Base-by-base conservation (phyloP, 2,888 invertebrate species). In the Microctonus aethiopoides region DNA sequence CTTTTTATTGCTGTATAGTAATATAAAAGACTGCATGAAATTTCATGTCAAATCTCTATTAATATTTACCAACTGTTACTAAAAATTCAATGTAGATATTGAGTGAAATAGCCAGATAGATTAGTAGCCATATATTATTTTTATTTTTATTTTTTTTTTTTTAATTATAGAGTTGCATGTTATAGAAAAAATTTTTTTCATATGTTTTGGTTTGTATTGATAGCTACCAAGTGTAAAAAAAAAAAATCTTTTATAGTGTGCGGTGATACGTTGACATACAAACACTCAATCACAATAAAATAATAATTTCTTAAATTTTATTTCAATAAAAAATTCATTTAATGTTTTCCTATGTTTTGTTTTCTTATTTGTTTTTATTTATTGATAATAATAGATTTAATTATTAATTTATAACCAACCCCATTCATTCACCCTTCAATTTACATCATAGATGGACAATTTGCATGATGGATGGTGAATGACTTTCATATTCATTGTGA, bases 41-140 rank as follows among this genome's bases (percentile, higher is more conserved):
- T 46, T 46, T 16, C 46, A 46, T 46, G 46, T 46, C 46, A 46
- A 46, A 46, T 46, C 46, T 46, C 46, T 46, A 46, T 46, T 20
- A 46, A 46, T 46, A 16, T 46, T 16, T n/a, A 46, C 46, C 46
- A 46, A 46, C 46, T 46, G 46, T 46, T 46, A 46, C 16, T 46
- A 9, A 16, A 16, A 46, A 16, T 46, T 46, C 20, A 3, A 1
- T 46, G 7, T n/a, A 46, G 4, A 46, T n/a, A 20, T 46, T 16
- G 20, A 46, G 46, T 46, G 46, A 16, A 46, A 46, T n/a, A 1
- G 16, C 7, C 46, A 16, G 16, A 16, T 16, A 16, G n/a, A 3
- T 39, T 39, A n/a, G 7, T 46, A 46, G 46, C 46, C 6, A 46
- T 46, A 46, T 7, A 46, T n/a, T n/a, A n/a, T n/a, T n/a, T n/a